Base-by-base conservation (phyloP, 2,113 vertebrate genomes). In the Hypocryptadius cinnamomeus region DNA sequence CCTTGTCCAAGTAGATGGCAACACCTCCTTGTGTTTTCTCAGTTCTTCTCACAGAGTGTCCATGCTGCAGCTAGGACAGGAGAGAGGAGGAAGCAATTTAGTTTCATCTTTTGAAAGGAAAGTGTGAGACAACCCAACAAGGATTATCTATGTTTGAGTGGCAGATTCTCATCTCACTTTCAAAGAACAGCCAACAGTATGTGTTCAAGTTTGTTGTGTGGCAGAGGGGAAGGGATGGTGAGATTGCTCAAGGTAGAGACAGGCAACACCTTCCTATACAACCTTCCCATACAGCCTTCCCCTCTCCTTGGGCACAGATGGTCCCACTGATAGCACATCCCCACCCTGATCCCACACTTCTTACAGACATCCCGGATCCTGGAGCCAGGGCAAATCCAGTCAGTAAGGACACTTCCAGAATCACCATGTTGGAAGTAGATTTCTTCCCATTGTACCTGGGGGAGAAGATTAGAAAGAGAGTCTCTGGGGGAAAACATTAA, bases 1-100 rank as follows among this genome's bases (percentile, higher is more conserved):
- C 97, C 94, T 97, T 91, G 68, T 97, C 96, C 61, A 97, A 71
- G 61, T 97, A 97, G 74, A 97, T 92, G 35, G 84, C 93, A 82
- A 96, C 68, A 71, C 89, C 81, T 79, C 37, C 79, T 56, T 72
- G 78, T 42, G 78, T 92, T 53, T 89, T 71, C 79, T 95, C 94
- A 30, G 93, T 91, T 90, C 85, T 96, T 84, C 53, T 96, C 44
- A 96, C 96, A 44, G 90, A 61, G 39, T 93, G 93, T 45, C 79
- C 81, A 20, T 93, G 83, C 7, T 94, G 91, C 68, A 94, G 44
- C 93, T 94, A 77, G 56, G 60, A 71, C 24, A 80, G 23, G 27
- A 88, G 27, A 84, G 40, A n/a, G 79, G 31, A 85, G 10, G 18
- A 60, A 87, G 39, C 3, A 48, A 47, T 27, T 87, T 39, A 78